Conservation (phyloP, 2,888 invertebrate genomes). For the Amphipoea lucens region DNA sequence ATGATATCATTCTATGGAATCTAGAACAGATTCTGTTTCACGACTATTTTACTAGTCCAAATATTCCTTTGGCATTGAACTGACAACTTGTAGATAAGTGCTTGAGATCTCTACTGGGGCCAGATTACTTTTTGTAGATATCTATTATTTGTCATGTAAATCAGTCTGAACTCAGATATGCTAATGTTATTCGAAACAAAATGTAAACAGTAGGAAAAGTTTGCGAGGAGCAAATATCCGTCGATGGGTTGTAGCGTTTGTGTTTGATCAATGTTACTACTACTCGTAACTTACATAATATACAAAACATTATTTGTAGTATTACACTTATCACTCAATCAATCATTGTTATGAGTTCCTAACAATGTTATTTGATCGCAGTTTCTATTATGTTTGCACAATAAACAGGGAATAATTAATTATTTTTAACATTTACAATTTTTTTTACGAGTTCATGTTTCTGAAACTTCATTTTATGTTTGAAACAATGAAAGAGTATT, state of each 20-base stretch:
- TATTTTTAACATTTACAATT: slow-evolving; percentile 19
- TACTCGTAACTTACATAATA: slow-evolving; percentile 44
- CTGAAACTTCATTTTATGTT: slow-evolving; percentile 21
- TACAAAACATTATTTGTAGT: slow-evolving; percentile 21
- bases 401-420: background rate
- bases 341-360: slow-evolving; percentile 9
- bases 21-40: slow-evolving; percentile 32
- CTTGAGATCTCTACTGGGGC: slow-evolving; percentile 14
- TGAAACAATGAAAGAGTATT: background rate
- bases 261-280: slow-evolving; percentile 63
- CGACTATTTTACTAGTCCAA: slow-evolving; percentile 20
- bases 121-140: slow-evolving; percentile 9
- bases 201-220: slow-evolving; percentile 36
- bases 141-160: slow-evolving; percentile 53
- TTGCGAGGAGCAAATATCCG: slow-evolving; percentile 34
- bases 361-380: slow-evolving; percentile 16
- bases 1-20: slow-evolving; percentile 32
- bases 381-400: slow-evolving; percentile 11
- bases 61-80: slow-evolving; percentile 54
- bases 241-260: slow-evolving; percentile 26
- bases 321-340: slow-evolving; percentile 29
- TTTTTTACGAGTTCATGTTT: slow-evolving; percentile 20
- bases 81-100: slow-evolving; percentile 30
- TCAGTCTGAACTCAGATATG: slow-evolving; percentile 45
- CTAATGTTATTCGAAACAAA: slow-evolving; percentile 43